Conservation (phyloP, 2,888 invertebrate genomes). For the Calliopum simillimum region DNA sequence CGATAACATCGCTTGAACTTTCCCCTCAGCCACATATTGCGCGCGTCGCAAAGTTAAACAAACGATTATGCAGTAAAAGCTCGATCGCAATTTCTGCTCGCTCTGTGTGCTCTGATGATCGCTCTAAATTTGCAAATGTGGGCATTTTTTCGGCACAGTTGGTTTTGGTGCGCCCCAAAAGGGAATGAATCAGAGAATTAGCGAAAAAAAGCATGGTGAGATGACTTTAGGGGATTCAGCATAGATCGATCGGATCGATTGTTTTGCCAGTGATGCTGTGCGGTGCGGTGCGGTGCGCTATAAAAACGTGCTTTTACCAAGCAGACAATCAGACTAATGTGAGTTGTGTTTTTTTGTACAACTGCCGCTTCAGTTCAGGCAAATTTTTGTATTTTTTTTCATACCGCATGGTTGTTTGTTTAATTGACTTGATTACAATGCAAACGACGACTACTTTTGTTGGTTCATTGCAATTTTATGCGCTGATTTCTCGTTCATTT, state of each 20-base stretch:
- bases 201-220: slow-evolving; percentile 1
- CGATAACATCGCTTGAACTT: slow-evolving; percentile 61
- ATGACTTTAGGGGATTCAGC: background rate
- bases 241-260: slow-evolving; percentile 27
- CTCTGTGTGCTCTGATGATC: slow-evolving; percentile 23
- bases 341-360: slow-evolving; percentile 1
- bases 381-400: background rate
- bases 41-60: slow-evolving; percentile 12
- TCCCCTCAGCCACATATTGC: slow-evolving; percentile 42
- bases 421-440: slow-evolving; percentile 58
- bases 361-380: background rate
- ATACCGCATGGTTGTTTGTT: slow-evolving; percentile 50
- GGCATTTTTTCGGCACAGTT: slow-evolving; percentile 22
- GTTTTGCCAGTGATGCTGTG: slow-evolving; percentile 8
- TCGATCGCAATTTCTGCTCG: slow-evolving; percentile 23
- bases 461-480: slow-evolving; percentile 38
- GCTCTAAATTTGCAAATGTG: slow-evolving; percentile 34
- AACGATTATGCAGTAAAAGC: slow-evolving; percentile 15
- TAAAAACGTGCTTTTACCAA: slow-evolving; percentile 29
- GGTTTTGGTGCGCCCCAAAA: background rate
- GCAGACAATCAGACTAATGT: slow-evolving; percentile 31
- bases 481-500: slow-evolving; percentile 19
- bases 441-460: slow-evolving; percentile 20
- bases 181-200: background rate
- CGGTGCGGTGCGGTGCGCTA: slow-evolving; percentile 17